Evolutionary conservation across 2,113 vertebrate genomes (phyloP).

Genomic region (Plestiodon gilberti): DNA sequence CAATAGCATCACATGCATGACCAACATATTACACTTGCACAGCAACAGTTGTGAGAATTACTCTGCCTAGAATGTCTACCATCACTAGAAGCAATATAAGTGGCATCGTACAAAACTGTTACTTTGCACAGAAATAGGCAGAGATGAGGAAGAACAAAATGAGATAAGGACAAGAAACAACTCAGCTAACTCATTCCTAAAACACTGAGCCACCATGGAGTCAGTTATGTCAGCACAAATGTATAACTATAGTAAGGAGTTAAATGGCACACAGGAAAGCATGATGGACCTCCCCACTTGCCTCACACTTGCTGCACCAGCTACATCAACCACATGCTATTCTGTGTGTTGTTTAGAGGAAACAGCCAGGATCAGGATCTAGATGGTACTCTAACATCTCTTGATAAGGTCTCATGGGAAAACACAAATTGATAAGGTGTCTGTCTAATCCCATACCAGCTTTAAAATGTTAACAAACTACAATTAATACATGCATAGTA

Average conservation of each 20-base stretch:
- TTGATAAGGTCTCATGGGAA: slow-evolving; percentile 18
- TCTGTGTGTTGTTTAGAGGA: background rate
- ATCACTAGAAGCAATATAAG: background rate
- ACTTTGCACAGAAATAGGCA: background rate
- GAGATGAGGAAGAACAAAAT: background rate
- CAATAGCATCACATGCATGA: background rate
- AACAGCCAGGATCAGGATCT: background rate
- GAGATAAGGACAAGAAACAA: background rate
- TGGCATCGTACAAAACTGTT: background rate
- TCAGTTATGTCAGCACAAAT: background rate
- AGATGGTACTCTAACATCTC: background rate
- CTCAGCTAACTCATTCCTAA: background rate
- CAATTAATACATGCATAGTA: background rate
- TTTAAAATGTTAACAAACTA: slow-evolving; percentile 20
- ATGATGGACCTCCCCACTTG: background rate
- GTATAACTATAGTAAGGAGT: background rate
- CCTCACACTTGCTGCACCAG: background rate
- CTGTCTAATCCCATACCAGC: slow-evolving; percentile 13
- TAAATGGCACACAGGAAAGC: background rate
- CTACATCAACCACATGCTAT: background rate
- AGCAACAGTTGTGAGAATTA: background rate
- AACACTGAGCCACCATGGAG: background rate
- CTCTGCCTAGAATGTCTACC: background rate
- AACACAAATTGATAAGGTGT: slow-evolving; percentile 21
- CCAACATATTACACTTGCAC: background rate